phyloP scores from a whole-genome alignment of 1,140 invertebrate genomes.

The Drosophila parvula region DNA sequence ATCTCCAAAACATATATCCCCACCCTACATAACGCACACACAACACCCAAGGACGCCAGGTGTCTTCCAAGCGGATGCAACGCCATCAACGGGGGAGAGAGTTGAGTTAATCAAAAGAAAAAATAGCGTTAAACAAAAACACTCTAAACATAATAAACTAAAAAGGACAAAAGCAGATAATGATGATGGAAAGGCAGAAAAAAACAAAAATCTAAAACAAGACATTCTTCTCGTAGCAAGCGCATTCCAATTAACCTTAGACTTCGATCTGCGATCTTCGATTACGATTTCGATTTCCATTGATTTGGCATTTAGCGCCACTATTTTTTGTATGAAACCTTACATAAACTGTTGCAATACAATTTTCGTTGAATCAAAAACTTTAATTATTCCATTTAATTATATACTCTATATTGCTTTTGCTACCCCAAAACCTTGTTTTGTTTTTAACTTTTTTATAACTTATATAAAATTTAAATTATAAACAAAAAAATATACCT shows the following conservation, averaged over 20 bases:
- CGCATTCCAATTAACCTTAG: constrained; percentile 62
- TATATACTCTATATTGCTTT: constrained; percentile 47
- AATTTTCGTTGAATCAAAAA: constrained; percentile 44
- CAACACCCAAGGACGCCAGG: constrained; percentile 57
- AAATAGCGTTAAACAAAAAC: constrained; percentile 42
- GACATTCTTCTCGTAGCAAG: constrained; percentile 61
- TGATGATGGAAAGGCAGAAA: constrained; percentile 27
- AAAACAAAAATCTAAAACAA: constrained; percentile 37
- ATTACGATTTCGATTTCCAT: constrained; percentile 7
- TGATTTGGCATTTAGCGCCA: constrained; percentile 49
- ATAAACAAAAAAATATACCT: constrained; percentile 6
- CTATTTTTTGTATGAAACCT: constrained; percentile 35
- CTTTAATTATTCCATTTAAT: constrained; percentile 29
- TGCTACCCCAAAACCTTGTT: constrained; percentile 57
- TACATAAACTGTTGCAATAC: constrained; percentile 67
- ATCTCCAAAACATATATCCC: constrained; percentile 25
- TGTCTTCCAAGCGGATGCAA: constrained; percentile 67
- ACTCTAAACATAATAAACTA: constrained; percentile 43
- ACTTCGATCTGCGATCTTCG: constrained; percentile 14
- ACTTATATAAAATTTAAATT: constrained; percentile 37
- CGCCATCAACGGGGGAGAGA: constrained; percentile 39
- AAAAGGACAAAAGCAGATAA: constrained; percentile 48
- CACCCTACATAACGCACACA: constrained; percentile 34
- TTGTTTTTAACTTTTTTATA: constrained; percentile 47
- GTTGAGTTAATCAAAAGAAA: constrained; percentile 33